A percentile compares a stretch with the other conserved stretches of the same genome.
phyloP scores from a whole-genome alignment of 2,113 vertebrate genomes.

The Scalopus aquaticus region DNA sequence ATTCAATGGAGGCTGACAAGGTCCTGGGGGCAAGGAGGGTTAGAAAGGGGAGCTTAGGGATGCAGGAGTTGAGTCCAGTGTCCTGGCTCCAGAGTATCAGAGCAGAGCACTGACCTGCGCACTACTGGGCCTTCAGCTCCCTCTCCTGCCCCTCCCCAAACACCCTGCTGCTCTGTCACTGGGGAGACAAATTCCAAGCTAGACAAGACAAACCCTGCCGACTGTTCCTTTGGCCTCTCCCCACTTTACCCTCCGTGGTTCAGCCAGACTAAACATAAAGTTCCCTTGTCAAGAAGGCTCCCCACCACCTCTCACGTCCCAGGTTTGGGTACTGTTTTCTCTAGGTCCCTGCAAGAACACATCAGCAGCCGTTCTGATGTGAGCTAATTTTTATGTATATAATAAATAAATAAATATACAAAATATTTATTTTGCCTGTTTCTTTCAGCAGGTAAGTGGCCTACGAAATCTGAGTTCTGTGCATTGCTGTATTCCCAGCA shows the following conservation, averaged over 20 bases:
- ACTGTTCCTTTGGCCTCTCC: neutral
- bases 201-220: neutral
- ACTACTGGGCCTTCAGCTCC: neutral
- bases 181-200: neutral
- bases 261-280: neutral
- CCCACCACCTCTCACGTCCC: neutral
- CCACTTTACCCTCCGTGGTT: neutral
- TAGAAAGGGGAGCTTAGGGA: neutral
- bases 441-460: neutral
- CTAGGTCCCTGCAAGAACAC: neutral
- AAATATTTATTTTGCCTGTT: neutral
- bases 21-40: neutral
- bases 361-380: neutral
- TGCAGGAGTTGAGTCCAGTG: neutral
- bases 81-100: neutral
- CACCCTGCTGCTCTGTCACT: neutral
- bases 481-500: neutral
- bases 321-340: neutral
- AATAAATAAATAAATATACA: neutral
- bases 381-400: too few relatives aligned
- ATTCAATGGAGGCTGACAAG: neutral
- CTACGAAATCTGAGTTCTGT: neutral
- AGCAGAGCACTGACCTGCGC: neutral
- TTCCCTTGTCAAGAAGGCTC: neutral
- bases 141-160: neutral